phyloP scores from a whole-genome alignment of 2,888 invertebrate genomes.

The Cantharis lateralis region DNA sequence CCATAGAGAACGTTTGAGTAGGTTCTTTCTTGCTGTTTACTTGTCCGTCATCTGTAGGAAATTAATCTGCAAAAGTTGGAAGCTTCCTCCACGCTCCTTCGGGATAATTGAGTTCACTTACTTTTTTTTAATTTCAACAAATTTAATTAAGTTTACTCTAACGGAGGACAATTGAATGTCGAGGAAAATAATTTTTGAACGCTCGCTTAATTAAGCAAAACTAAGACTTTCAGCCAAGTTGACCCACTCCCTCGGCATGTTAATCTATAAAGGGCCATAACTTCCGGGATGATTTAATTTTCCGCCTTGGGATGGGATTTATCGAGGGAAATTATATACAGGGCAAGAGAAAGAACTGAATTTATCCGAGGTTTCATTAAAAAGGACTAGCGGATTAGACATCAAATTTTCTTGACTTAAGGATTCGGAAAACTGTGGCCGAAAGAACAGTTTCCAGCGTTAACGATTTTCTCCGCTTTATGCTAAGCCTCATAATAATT shows the following conservation, averaged over 20 bases:
- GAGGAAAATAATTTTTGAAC: not conserved
- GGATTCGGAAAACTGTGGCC: not conserved
- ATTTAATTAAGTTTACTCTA: not conserved
- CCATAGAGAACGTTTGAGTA: not conserved
- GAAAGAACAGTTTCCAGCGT: not conserved
- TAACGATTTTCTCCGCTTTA: not conserved
- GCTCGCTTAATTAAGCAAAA: not conserved
- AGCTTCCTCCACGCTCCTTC: not conserved
- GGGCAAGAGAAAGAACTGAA: not conserved
- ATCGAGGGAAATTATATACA: not conserved
- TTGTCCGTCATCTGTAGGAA: constrained; percentile 18
- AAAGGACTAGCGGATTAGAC: not conserved
- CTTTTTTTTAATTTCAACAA: not conserved
- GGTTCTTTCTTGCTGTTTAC: constrained; percentile 15
- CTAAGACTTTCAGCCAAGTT: not conserved
- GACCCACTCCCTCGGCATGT: not conserved
- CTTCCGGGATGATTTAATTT: not conserved
- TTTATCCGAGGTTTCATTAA: not conserved
- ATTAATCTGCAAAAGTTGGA: constrained; percentile 17
- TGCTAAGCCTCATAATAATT: not conserved
- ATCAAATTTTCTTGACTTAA: not conserved
- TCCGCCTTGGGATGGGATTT: not conserved
- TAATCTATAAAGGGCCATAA: not conserved
- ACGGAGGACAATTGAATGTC: not conserved
- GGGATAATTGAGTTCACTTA: not conserved